Evolutionary conservation across 2,888 invertebrate genomes (phyloP).

Genomic region (Apoda limacodes): DNA sequence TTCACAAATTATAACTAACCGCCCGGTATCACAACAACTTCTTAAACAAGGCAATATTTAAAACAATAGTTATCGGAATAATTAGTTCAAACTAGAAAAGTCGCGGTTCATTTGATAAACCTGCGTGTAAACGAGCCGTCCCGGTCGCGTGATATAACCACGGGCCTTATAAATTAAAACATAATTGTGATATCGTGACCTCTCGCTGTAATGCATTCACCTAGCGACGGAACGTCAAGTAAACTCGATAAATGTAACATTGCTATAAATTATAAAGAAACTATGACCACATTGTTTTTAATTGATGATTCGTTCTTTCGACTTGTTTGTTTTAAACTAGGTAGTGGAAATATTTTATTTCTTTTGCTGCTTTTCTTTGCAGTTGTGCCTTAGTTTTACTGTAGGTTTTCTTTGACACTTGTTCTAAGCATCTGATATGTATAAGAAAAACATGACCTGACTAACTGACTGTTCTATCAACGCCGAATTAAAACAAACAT

Average conservation of each 20-base stretch:
- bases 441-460: too few species aligned
- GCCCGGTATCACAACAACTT: conserved; percentile 40
- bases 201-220: conserved; percentile 54
- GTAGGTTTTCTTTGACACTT: too few species aligned
- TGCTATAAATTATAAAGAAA: too few species aligned
- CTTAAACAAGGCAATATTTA: conserved; percentile 56
- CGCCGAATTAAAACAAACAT: too few species aligned
- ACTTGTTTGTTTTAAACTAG: too few species aligned
- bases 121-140: conserved; percentile 46
- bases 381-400: too few species aligned
- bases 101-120: conserved; percentile 56
- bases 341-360: too few species aligned
- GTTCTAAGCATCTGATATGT: too few species aligned
- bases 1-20: conserved; percentile 37
- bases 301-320: too few species aligned
- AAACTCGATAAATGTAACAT: conserved; percentile 26
- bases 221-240: conserved; percentile 34
- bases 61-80: conserved; percentile 66
- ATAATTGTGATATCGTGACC: conserved; percentile 69
- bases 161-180: conserved; percentile 66
- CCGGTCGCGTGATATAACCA: conserved; percentile 51
- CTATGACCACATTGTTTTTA: too few species aligned
- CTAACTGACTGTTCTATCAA: too few species aligned
- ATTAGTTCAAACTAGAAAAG: conserved; percentile 61
- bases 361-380: too few species aligned